Evolutionary conservation across 2,888 invertebrate species (phyloP).

Genomic region (Sminthurides aquaticus): DNA sequence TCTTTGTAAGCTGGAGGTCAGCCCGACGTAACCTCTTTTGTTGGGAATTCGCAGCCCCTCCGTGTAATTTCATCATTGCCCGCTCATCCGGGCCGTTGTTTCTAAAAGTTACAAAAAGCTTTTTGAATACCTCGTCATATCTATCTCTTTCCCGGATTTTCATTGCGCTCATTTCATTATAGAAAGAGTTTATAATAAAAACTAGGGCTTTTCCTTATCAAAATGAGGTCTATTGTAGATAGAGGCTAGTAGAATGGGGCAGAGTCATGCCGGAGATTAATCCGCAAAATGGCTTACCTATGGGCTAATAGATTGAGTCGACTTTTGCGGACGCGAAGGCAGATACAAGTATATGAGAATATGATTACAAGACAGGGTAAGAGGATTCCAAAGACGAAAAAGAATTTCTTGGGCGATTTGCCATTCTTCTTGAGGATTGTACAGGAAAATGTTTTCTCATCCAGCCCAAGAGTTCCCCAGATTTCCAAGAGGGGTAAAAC

Average conservation of each 20-base stretch:
- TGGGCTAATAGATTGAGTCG: conserved; percentile 65
- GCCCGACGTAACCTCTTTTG: conserved; percentile 50
- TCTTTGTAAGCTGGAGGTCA: conserved; percentile 70
- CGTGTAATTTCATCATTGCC: neutral
- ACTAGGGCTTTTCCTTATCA: no score
- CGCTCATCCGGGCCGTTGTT: conserved; percentile 11
- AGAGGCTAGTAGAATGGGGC: no score
- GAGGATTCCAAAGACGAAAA: conserved; percentile 74
- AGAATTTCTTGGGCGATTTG: conserved; percentile 71
- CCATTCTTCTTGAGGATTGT: conserved; percentile 73
- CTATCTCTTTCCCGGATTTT: no score
- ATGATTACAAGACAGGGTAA: conserved; percentile 78
- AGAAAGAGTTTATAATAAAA: no score
- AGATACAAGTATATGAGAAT: conserved; percentile 77
- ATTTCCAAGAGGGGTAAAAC: conserved; percentile 69
- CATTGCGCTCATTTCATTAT: no score
- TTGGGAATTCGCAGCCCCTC: conserved; percentile 9
- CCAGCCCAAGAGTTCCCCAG: conserved; percentile 78
- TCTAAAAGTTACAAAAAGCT: conserved; percentile 12
- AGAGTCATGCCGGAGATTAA: no score
- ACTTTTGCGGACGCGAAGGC: conserved; percentile 67
- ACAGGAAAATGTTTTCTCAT: conserved; percentile 75
- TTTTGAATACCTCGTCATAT: no score
- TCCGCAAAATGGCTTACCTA: no score
- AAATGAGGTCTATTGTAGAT: no score